phyloP scores from a whole-genome alignment of 2,797 vertebrate genomes.

The Arvicola amphibius region DNA sequence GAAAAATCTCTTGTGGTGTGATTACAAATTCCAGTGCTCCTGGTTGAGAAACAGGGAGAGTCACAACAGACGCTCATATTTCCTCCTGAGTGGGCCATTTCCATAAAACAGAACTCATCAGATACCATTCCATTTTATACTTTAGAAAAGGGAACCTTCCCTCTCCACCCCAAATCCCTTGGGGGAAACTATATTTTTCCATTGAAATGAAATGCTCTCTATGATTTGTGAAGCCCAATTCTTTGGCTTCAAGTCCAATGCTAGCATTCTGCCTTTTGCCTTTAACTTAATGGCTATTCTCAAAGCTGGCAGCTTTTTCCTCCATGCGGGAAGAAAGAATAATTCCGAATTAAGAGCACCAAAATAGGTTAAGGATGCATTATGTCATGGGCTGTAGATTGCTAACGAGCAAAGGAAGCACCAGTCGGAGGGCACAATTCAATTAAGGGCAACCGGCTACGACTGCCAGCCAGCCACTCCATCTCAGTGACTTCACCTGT shows the following conservation, averaged over 20 bases:
- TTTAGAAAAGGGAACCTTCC: slow-evolving; percentile 57
- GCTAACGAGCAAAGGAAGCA: slow-evolving; percentile 65
- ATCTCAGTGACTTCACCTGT: slow-evolving; percentile 76
- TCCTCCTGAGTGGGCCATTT: not conserved
- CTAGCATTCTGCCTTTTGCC: slow-evolving; percentile 72
- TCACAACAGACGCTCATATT: not conserved
- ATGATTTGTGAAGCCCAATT: slow-evolving; percentile 16
- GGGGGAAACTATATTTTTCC: not conserved
- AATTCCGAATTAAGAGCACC: slow-evolving; percentile 79
- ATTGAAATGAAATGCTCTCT: slow-evolving; percentile 45
- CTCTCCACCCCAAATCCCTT: slow-evolving; percentile 23
- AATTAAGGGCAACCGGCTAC: slow-evolving; percentile 69
- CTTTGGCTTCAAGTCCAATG: slow-evolving; percentile 69
- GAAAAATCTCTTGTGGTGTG: not conserved
- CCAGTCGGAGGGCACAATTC: slow-evolving; percentile 57
- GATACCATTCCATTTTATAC: slow-evolving; percentile 64
- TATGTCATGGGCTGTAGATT: slow-evolving; percentile 76
- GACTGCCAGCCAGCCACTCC: slow-evolving; percentile 64
- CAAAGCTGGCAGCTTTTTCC: slow-evolving; percentile 64
- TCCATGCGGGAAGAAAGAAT: slow-evolving; percentile 71
- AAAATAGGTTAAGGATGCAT: slow-evolving; percentile 67
- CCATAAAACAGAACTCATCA: not conserved
- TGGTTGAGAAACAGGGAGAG: not conserved
- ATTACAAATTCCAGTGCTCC: slow-evolving; percentile 28
- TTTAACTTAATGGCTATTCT: slow-evolving; percentile 80